These are phyloP conservation scores for Pasiphila rectangulata DNA, from an alignment of 2,888 invertebrate species.

Conservation along the genomic window DNA sequence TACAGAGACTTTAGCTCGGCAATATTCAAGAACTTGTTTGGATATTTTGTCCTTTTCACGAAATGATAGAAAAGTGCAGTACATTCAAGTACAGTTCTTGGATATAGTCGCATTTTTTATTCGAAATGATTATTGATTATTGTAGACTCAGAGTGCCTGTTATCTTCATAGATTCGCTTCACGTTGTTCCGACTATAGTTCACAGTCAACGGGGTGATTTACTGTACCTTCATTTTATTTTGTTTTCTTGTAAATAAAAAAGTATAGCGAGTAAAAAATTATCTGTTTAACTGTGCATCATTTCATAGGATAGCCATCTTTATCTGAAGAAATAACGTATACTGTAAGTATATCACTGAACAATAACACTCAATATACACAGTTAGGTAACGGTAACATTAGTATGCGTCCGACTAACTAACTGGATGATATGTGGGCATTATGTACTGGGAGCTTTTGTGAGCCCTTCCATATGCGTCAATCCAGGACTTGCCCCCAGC, in stretches of 20 bases:
- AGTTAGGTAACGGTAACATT: conserved; percentile 58
- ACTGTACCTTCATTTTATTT: conserved; percentile 44
- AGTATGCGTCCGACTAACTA: conserved; percentile 27
- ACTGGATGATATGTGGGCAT: conserved; percentile 45
- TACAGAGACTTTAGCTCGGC: background rate
- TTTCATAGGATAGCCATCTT: conserved; percentile 86
- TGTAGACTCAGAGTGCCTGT: conserved; percentile 26
- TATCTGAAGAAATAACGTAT: conserved; percentile 81
- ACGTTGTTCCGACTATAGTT: conserved; percentile 24
- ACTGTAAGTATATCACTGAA: conserved; percentile 81
- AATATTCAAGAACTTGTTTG: background rate
- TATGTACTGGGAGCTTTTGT: conserved; percentile 40
- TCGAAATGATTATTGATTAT: conserved; percentile 12
- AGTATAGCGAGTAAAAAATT: conserved; percentile 83
- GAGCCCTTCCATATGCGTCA: conserved; percentile 35
- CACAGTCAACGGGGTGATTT: conserved; percentile 30
- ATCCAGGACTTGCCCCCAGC: conserved; percentile 1
- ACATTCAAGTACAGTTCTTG: background rate
- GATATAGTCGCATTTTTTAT: background rate
- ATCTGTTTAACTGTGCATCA: conserved; percentile 89
- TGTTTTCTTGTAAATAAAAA: conserved; percentile 77
- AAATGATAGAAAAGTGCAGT: background rate
- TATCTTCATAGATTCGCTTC: conserved; percentile 31
- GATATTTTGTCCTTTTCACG: background rate
- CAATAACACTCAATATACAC: conserved; percentile 80